Percentiles rank a stretch among this genome's conserved stretches.
These are phyloP conservation scores for Aporophyla nigra DNA, from an alignment of 2,888 invertebrate species.

Conservation along the genomic window DNA sequence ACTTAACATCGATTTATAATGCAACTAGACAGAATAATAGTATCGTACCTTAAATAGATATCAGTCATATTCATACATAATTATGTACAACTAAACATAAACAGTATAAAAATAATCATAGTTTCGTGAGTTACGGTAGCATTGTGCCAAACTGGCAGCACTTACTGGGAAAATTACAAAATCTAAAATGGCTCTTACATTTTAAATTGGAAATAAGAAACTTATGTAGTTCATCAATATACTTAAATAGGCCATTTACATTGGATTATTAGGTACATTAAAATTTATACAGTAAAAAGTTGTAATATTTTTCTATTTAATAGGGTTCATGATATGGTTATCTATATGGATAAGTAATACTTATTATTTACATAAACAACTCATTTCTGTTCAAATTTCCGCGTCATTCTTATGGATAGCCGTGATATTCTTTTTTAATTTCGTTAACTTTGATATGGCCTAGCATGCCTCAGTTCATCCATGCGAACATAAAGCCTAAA, in stretches of 20 bases:
- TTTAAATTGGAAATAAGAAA: constrained; percentile 60
- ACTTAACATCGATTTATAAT: constrained; percentile 50
- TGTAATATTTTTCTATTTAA: constrained; percentile 63
- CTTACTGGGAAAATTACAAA: constrained; percentile 62
- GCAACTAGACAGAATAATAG: constrained; percentile 50
- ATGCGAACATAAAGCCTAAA: constrained; percentile 24
- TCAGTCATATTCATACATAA: constrained; percentile 54
- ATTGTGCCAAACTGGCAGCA: constrained; percentile 64
- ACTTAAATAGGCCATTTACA: constrained; percentile 63
- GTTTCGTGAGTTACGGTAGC: constrained; percentile 63
- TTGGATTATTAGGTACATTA: constrained; percentile 57
- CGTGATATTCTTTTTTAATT: constrained; percentile 29
- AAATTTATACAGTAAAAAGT: constrained; percentile 64
- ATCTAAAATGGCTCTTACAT: constrained; percentile 56
- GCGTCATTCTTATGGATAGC: constrained; percentile 20
- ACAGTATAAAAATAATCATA: constrained; percentile 51
- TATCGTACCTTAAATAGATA: constrained; percentile 50
- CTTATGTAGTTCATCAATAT: constrained; percentile 51
- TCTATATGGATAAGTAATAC: constrained; percentile 60
- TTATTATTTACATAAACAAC: constrained; percentile 66
- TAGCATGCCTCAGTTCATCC: constrained; percentile 16
- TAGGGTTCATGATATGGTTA: constrained; percentile 71
- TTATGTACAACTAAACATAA: constrained; percentile 38
- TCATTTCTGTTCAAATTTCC: constrained; percentile 49
- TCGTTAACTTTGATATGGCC: constrained; percentile 53